Base-by-base conservation (phyloP, 1,140 invertebrate species). In the Rhopalosiphum maidis region DNA sequence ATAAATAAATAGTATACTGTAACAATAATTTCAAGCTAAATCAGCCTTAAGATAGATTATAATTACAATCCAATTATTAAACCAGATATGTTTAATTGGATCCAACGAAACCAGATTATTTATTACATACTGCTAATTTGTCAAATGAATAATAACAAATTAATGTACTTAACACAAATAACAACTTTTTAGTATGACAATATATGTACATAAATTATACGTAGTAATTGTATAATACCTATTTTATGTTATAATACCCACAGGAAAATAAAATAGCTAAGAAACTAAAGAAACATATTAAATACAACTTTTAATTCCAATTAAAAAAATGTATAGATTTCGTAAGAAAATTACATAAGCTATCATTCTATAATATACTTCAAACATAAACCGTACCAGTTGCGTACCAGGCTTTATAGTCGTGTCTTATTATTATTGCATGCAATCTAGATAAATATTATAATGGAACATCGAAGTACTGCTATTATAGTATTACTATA, bases 351-450 rank as follows among this genome's bases (percentile, higher is more conserved):
- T 82, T 82, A 82, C n/a, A 22, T 83, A 37, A 37, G 77, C 22
- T 35, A 37, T 82, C 11, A 77, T 30, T 37, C 2, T 82, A 22
- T 37, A 21, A 0, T 85, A 4, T 37, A 43, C 9, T 9, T 23
- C n/a, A 86, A 46, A 87, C 46, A 2, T 51, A 87, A 46, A 51
- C 48, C 86, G 46, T 48, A 87, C 43, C 86, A 87, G 86, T 87
- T 87, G 2, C 4, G 22, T 43, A 89, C 87, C 30, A 88, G 1
- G 37, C 22, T 37, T 85, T 46, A 5, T 7, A 37, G 35, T 11
- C 9, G 8, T 88, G 30, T 55, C 35, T 87, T 48, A 54, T 89
- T 54, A 23, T 51, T 54, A 35, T 54, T 89, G 21, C 87, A 89
- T 37, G 88, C 35, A 41, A 89, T 88, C 22, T 89, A 89, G 22